These are phyloP conservation scores for Alligator sinensis DNA, from an alignment of 2,113 vertebrate species.

Conservation along the genomic window DNA sequence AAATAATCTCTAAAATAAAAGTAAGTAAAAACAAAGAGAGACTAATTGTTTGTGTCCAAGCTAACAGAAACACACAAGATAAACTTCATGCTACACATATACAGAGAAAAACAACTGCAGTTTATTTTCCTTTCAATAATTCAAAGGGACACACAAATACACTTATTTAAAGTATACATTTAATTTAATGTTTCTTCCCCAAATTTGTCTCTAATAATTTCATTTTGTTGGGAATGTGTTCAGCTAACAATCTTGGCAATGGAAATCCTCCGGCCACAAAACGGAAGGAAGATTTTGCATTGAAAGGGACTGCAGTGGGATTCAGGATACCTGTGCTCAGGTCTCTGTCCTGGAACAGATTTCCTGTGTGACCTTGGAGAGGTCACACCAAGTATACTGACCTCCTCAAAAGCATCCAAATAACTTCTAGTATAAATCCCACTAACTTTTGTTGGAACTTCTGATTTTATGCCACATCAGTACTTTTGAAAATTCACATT, in stretches of 20 bases:
- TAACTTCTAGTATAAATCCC: neutral
- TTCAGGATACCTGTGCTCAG: neutral
- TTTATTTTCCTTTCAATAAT: neutral
- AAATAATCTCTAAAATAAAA: neutral
- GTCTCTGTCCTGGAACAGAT: neutral
- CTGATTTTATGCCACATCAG: neutral
- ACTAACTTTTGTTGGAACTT: rapidly evolving
- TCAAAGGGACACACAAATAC: neutral
- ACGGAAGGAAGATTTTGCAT: neutral
- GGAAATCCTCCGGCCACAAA: neutral
- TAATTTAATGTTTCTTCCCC: constrained; percentile 46
- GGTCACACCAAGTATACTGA: neutral
- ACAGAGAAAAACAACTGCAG: neutral
- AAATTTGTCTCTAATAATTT: neutral
- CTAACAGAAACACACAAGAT: neutral
- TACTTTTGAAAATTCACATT: neutral
- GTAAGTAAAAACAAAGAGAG: neutral
- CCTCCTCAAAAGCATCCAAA: neutral
- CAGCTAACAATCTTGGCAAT: neutral
- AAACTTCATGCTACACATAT: neutral
- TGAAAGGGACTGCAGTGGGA: neutral
- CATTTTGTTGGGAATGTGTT: neutral
- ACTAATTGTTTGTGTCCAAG: neutral
- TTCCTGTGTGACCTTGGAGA: rapidly evolving
- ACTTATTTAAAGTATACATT: constrained; percentile 9